Conservation (phyloP, 2,888 invertebrate genomes). For the Dasysyrphus albostriatus region DNA sequence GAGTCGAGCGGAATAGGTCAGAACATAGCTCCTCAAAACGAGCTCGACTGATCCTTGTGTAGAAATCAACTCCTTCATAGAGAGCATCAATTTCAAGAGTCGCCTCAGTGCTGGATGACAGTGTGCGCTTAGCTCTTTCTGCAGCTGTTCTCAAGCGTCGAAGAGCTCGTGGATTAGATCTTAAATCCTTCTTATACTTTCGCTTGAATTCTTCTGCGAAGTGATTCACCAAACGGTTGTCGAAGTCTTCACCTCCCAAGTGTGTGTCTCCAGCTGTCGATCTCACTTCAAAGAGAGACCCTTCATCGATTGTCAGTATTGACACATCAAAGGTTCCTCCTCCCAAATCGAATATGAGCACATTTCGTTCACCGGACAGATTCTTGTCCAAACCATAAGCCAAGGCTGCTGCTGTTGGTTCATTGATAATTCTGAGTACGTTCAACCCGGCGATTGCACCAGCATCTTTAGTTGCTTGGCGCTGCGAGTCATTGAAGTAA, state of each 20-base stretch:
- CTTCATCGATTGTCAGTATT: slow-evolving; percentile 96
- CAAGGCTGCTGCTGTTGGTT: slow-evolving; percentile 96
- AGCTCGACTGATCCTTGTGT: slow-evolving; percentile 89
- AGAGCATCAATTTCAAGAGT: slow-evolving; percentile 90
- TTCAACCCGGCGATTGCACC: slow-evolving; percentile 96
- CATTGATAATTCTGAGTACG: slow-evolving; percentile 95
- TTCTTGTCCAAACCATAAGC: slow-evolving; percentile 95
- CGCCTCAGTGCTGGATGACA: slow-evolving; percentile 91
- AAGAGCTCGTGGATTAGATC: slow-evolving; percentile 87
- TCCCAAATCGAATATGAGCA: slow-evolving; percentile 85
- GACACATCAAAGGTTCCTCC: slow-evolving; percentile 98
- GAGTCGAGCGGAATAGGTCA: slow-evolving; percentile 89
- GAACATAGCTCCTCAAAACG: slow-evolving; percentile 91
- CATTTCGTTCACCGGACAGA: slow-evolving; percentile 90
- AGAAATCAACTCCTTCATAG: slow-evolving; percentile 89
- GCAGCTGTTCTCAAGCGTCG: slow-evolving; percentile 90
- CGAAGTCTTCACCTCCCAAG: slow-evolving; percentile 96
- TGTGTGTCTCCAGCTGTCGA: slow-evolving; percentile 98
- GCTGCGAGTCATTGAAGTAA: slow-evolving; percentile 95
- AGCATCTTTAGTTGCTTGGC: slow-evolving; percentile 97
- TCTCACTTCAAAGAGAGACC: slow-evolving; percentile 94
- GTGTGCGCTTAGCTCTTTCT: slow-evolving; percentile 90
- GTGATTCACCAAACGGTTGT: slow-evolving; percentile 94
- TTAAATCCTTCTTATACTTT: slow-evolving; percentile 89
- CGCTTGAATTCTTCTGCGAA: slow-evolving; percentile 94